Conservation (phyloP, 2,113 vertebrate genomes). For the Podocnemis expansa region DNA sequence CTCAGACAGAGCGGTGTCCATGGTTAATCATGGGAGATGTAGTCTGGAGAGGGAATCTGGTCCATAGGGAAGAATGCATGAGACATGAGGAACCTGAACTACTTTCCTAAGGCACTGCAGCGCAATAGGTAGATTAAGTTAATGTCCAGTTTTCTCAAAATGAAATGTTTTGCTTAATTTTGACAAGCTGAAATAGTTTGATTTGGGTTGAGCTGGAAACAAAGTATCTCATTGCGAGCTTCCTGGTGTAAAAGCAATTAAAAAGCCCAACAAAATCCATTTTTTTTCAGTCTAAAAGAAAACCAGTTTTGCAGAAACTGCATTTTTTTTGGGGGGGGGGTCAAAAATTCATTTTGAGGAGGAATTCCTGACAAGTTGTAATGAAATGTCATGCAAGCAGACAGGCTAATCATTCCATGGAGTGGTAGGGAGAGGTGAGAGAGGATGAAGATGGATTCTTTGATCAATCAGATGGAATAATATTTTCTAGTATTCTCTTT, state of each 20-base stretch:
- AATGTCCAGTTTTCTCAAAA: not conserved
- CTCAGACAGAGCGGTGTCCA: not conserved
- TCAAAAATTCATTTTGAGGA: not conserved
- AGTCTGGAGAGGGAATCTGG: not conserved
- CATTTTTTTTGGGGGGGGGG: too few relatives aligned
- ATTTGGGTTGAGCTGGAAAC: not conserved
- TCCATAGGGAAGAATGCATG: not conserved
- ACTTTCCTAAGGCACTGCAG: not conserved
- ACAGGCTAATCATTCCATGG: rapidly evolving
- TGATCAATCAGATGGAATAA: not conserved
- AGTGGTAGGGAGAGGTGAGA: not conserved
- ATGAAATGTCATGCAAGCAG: not conserved
- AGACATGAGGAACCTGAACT: too few relatives aligned
- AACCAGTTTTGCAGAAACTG: not conserved
- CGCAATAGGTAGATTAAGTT: not conserved
- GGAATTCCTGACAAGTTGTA: not conserved
- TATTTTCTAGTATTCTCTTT: not conserved
- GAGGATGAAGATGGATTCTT: not conserved
- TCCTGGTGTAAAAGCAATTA: not conserved
- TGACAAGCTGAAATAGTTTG: not conserved
- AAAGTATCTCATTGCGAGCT: not conserved
- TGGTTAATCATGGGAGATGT: rapidly evolving
- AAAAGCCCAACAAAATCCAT: not conserved
- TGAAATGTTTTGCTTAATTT: not conserved
- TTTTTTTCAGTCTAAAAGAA: not conserved